Percentiles rank a stretch among this genome's conserved stretches.
These are phyloP conservation scores for Maniola jurtina DNA, from an alignment of 1,140 invertebrate genomes.

Conservation along the genomic window DNA sequence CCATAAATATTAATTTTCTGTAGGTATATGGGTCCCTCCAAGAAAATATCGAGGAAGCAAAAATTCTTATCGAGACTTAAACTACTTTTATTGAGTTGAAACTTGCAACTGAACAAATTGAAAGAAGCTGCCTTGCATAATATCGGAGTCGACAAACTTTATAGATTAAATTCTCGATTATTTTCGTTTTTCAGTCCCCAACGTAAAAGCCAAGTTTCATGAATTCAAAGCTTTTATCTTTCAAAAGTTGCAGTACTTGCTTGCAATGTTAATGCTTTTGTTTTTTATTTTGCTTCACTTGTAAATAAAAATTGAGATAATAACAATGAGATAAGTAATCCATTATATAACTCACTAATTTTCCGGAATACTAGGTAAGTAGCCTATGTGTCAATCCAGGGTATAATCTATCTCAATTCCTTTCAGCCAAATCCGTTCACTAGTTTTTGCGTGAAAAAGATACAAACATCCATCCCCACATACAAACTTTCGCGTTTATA, in stretches of 20 bases:
- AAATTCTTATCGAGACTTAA: conserved; percentile 10
- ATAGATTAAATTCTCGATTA: conserved; percentile 15
- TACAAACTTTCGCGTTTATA: too few species aligned
- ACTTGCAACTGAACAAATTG: conserved; percentile 16
- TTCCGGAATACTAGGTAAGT: too few species aligned
- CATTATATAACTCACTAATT: too few species aligned
- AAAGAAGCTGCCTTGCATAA: conserved; percentile 13
- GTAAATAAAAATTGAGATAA: too few species aligned
- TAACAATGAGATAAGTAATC: too few species aligned
- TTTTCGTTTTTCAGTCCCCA: conserved; percentile 7
- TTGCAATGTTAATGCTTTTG: not conserved
- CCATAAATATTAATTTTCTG: not conserved
- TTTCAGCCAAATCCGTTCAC: too few species aligned
- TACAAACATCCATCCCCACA: too few species aligned
- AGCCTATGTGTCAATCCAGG: too few species aligned
- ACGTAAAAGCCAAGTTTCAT: conserved; percentile 5
- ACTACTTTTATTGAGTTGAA: conserved; percentile 15
- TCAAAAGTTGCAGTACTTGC: not conserved
- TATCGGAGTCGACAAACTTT: conserved; percentile 11
- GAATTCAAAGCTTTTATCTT: conserved; percentile 10
- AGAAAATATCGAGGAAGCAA: not conserved
- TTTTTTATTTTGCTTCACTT: not conserved
- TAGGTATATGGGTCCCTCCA: not conserved
- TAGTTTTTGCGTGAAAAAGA: too few species aligned
- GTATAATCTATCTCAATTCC: too few species aligned